Percentiles rank a stretch among this genome's conserved stretches.
Conservation (phyloP, 2,797 vertebrate species). For the Miichthys miiuy region DNA sequence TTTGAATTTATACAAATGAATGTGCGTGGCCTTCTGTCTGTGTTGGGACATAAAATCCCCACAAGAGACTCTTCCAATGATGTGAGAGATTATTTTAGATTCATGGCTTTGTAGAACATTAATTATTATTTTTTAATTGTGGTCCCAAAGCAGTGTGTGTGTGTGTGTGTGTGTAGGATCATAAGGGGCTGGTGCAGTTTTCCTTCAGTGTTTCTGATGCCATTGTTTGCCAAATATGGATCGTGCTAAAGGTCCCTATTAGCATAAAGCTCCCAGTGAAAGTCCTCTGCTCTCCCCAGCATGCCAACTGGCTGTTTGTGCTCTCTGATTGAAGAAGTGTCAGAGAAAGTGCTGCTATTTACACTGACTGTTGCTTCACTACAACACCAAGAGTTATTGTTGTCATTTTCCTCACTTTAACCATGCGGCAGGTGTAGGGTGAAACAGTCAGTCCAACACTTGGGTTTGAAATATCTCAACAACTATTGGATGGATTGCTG, state of each 20-base stretch:
- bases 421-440: too few relatives aligned
- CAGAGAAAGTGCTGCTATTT: slow-evolving; percentile 36
- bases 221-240: slow-evolving; percentile 73
- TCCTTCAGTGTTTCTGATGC: slow-evolving; percentile 47
- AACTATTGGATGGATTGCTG: too few relatives aligned
- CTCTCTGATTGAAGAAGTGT: slow-evolving; percentile 35
- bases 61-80: neutral
- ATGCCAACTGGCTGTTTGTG: slow-evolving; percentile 46
- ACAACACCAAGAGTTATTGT: slow-evolving; percentile 8
- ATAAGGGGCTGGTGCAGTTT: slow-evolving; percentile 40
- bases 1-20: slow-evolving; percentile 22
- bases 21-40: neutral
- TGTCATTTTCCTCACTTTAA: neutral
- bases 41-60: slow-evolving; percentile 11
- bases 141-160: slow-evolving; percentile 13
- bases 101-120: slow-evolving; percentile 23
- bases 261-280: slow-evolving; percentile 70
- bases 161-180: slow-evolving; percentile 18
- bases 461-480: too few relatives aligned
- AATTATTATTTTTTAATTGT: neutral
- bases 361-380: neutral
- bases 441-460: too few relatives aligned
- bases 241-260: slow-evolving; percentile 76
- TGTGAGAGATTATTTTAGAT: slow-evolving; percentile 38
- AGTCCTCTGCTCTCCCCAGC: slow-evolving; percentile 36